phyloP scores from a whole-genome alignment of 2,888 invertebrate species.

The Exocentrus adspersus region DNA sequence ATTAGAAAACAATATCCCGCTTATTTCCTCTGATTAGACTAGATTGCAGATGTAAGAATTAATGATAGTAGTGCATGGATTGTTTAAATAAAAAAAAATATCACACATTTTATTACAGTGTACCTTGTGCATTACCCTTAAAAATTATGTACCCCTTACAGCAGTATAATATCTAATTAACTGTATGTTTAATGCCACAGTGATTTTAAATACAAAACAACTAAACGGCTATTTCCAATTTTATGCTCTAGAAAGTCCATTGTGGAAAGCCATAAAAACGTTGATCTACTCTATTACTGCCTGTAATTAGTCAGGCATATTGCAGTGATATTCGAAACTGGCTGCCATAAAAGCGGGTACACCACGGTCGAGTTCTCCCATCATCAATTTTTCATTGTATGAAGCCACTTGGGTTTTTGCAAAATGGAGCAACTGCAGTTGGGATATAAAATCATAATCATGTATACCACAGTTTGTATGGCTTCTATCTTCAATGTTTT shows the following conservation, averaged over 20 bases:
- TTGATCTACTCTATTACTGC: conserved; percentile 10
- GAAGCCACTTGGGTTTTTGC: neutral
- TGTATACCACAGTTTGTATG: too few relatives aligned
- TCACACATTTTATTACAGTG: too few relatives aligned
- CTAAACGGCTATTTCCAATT: conserved; percentile 19
- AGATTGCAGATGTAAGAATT: too few relatives aligned
- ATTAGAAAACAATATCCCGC: too few relatives aligned
- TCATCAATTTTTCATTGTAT: conserved; percentile 32
- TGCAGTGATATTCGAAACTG: neutral
- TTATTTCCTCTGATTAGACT: too few relatives aligned
- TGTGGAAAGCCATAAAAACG: conserved; percentile 22
- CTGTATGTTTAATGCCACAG: conserved; percentile 14
- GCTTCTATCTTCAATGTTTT: too few relatives aligned
- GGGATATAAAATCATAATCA: too few relatives aligned
- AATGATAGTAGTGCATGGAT: too few relatives aligned
- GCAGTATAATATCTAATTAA: neutral
- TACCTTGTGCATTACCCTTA: too few relatives aligned
- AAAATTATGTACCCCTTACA: neutral
- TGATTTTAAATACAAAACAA: conserved; percentile 10
- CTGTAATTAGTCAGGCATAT: conserved; percentile 6
- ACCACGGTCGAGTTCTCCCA: neutral
- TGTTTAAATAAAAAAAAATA: too few relatives aligned
- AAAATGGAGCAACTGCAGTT: too few relatives aligned
- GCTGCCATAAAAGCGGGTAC: neutral
- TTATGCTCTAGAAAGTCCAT: conserved; percentile 25